Percentiles rank a stretch among this genome's conserved stretches.
Evolutionary conservation across 2,797 vertebrate species (phyloP).

Genomic region (Luscinia luscinia): DNA sequence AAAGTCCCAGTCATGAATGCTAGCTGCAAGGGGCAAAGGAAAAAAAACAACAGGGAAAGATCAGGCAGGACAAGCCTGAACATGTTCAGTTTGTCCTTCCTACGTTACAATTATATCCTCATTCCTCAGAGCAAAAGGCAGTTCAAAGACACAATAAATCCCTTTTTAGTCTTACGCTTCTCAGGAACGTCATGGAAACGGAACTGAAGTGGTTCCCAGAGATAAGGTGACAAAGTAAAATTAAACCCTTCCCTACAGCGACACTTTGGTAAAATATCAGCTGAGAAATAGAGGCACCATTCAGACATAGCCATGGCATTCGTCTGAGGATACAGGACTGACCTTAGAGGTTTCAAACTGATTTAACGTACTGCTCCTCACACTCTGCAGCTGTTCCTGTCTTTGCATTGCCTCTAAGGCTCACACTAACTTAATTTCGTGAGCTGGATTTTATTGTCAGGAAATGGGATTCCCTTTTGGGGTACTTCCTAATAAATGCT

Average conservation of each 20-base stretch:
- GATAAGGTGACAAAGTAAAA: slow-evolving; percentile 59
- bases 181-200: slow-evolving; percentile 21
- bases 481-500: neutral
- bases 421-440: neutral
- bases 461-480: neutral
- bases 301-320: neutral
- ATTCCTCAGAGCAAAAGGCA: slow-evolving; percentile 62
- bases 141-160: slow-evolving; percentile 67
- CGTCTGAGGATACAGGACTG: neutral
- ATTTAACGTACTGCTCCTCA: neutral
- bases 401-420: neutral
- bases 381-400: neutral
- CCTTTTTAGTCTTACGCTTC: neutral
- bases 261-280: slow-evolving; percentile 1
- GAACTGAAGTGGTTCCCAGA: slow-evolving; percentile 51
- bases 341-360: neutral
- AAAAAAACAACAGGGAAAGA: neutral
- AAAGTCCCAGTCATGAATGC: slow-evolving; percentile 39
- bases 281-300: neutral
- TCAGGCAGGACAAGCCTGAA: slow-evolving; percentile 49
- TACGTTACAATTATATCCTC: slow-evolving; percentile 52
- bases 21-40: neutral
- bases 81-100: slow-evolving; percentile 56
- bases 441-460: neutral
- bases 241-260: slow-evolving; percentile 7